Conservation (phyloP, 2,113 vertebrate genomes). For the Noctilio leporinus region DNA sequence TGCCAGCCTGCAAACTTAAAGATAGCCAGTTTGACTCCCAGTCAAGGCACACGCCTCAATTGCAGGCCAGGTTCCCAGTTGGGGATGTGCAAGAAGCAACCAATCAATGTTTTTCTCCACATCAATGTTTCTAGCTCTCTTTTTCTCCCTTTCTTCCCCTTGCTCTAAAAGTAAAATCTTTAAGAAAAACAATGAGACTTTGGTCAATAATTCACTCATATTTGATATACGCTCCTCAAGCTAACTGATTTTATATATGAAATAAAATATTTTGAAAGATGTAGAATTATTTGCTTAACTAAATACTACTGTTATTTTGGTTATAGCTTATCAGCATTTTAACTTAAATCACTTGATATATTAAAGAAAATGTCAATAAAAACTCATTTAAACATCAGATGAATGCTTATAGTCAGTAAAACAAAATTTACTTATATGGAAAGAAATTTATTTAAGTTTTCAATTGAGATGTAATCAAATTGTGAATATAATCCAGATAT, state of each 20-base stretch:
- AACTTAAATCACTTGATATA: not conserved
- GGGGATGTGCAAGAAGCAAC: no score
- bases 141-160: no score
- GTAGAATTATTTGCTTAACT: not conserved
- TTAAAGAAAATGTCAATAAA: not conserved
- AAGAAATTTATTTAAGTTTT: not conserved
- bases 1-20: no score
- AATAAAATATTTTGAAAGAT: not conserved
- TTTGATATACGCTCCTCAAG: not conserved
- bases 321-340: not conserved
- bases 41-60: no score
- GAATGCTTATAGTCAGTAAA: not conserved
- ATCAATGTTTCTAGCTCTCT: no score
- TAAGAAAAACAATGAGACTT: no score
- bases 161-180: no score
- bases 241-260: not conserved
- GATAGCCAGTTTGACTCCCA: no score
- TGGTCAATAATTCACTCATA: not conserved
- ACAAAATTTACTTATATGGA: not conserved
- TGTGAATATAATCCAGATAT: not conserved
- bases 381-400: not conserved
- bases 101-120: no score
- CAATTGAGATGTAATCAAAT: not conserved
- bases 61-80: no score
- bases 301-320: not conserved